Evolutionary conservation across 1,140 invertebrate genomes (phyloP).

Genomic region (Anastrepha obliqua): DNA sequence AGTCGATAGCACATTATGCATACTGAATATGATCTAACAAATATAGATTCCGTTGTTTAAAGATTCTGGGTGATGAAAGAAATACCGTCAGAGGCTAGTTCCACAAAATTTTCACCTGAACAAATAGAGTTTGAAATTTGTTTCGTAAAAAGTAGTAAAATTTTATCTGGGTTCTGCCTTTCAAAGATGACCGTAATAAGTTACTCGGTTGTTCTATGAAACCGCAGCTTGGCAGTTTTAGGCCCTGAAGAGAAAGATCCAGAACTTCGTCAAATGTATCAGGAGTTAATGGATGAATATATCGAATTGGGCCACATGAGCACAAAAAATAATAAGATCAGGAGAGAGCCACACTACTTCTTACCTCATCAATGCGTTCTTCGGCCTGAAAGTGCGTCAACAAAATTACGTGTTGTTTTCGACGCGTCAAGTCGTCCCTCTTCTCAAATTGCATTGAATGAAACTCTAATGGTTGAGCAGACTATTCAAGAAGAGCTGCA

Average conservation of each 20-base stretch:
- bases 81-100: slow-evolving; percentile 58
- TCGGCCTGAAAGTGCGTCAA: slow-evolving; percentile 22
- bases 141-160: background rate
- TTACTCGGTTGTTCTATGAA: background rate
- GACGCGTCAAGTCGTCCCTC: slow-evolving; percentile 62
- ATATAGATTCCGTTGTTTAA: slow-evolving; percentile 56
- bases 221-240: background rate
- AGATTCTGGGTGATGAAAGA: slow-evolving; percentile 41
- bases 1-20: no score
- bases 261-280: slow-evolving; percentile 1
- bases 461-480: slow-evolving; percentile 53
- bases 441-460: slow-evolving; percentile 59
- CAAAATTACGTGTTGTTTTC: slow-evolving; percentile 66
- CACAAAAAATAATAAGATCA: background rate
- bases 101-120: slow-evolving; percentile 60
- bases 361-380: slow-evolving; percentile 52
- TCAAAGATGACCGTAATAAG: background rate
- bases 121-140: slow-evolving; percentile 56
- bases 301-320: slow-evolving; percentile 48
- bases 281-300: slow-evolving; percentile 49
- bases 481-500: slow-evolving; percentile 53
- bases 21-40: no score
- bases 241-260: background rate
- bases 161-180: slow-evolving; percentile 1
- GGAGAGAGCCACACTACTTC: background rate